These are phyloP conservation scores for Chrysochloris asiatica DNA, from an alignment of 2,113 vertebrate species.

Conservation along the genomic window DNA sequence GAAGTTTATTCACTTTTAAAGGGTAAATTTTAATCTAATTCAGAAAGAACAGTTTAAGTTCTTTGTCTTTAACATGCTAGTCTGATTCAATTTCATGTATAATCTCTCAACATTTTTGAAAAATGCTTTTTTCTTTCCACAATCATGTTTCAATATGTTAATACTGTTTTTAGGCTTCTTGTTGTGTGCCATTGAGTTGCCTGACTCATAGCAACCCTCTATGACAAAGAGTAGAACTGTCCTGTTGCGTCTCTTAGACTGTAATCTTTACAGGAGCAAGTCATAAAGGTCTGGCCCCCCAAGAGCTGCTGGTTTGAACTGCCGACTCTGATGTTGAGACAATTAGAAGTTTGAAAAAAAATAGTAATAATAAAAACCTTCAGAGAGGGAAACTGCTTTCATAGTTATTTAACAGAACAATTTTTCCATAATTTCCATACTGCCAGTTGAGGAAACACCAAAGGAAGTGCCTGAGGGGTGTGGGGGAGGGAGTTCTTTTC, in stretches of 20 bases:
- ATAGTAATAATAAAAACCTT: too few relatives aligned
- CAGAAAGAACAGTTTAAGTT: background rate
- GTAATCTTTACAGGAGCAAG: background rate
- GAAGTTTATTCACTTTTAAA: slow-evolving; percentile 32
- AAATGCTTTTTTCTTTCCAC: background rate
- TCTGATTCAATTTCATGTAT: background rate
- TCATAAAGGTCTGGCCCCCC: too few relatives aligned
- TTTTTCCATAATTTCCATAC: too few relatives aligned
- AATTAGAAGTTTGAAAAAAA: too few relatives aligned
- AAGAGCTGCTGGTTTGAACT: background rate
- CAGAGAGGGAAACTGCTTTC: too few relatives aligned
- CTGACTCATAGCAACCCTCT: background rate
- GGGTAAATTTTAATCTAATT: slow-evolving; percentile 16
- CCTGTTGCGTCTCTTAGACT: background rate
- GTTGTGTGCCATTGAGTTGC: background rate
- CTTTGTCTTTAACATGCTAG: slow-evolving; percentile 1
- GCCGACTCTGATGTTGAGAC: background rate
- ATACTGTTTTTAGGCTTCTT: background rate
- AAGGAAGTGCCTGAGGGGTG: background rate
- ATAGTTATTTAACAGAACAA: too few relatives aligned
- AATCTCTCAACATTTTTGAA: slow-evolving; percentile 9
- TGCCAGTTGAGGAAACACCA: background rate
- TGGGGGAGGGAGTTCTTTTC: background rate
- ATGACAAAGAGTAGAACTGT: background rate
- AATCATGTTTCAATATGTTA: slow-evolving; percentile 42